Evolutionary conservation across 1,140 invertebrate species (phyloP), one percentile per base, ranked within the genome.

Genomic region (Saccostrea echinata): DNA sequence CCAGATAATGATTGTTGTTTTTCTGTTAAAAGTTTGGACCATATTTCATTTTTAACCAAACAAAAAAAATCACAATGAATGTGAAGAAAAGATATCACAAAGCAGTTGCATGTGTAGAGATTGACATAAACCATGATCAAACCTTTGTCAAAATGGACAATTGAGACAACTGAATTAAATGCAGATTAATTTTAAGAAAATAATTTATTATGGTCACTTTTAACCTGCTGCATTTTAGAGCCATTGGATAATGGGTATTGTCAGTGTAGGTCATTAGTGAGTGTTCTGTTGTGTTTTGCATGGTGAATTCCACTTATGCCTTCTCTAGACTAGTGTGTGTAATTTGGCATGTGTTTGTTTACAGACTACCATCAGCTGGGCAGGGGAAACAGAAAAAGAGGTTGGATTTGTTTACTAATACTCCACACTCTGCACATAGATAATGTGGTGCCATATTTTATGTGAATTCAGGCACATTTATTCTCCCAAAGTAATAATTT

Each of bases 301-400:
- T 76, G 68, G 68, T 76, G 68, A 76, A 21, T 11, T n/a, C 68
- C 68, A 18, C 6, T 76, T 12, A 18, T 64, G 57, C 24, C 21
- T 21, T n/a, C 12, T 76, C 12, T 76, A 76, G 68, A 43, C 1
- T 43, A 43, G 43, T 43, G 43, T 33, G 68, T 76, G 68, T 76
- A 76, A 76, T 76, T 76, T 30, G 68, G 68, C 68, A 76, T 76
- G 68, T 76, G 68, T 76, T 76, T 76, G 68, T 30, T 76, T 76
- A 30, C 68, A 76, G 68, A 76, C 24, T 76, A 76, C 68, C 68
- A 76, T 33, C 68, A 76, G 68, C 68, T 76, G 68, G 68, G 68
- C 68, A 76, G 68, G 68, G 68, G 24, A 13, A 76, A 76, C 68
- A 76, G 68, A 76, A 76, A 76, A 76, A 27, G 68, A 76, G 68